A percentile compares a stretch with the other conserved stretches of the same genome.
Conservation (phyloP, 64 coral and sea anemone genomes). For the Hydrozoanthus tunicans region DNA sequence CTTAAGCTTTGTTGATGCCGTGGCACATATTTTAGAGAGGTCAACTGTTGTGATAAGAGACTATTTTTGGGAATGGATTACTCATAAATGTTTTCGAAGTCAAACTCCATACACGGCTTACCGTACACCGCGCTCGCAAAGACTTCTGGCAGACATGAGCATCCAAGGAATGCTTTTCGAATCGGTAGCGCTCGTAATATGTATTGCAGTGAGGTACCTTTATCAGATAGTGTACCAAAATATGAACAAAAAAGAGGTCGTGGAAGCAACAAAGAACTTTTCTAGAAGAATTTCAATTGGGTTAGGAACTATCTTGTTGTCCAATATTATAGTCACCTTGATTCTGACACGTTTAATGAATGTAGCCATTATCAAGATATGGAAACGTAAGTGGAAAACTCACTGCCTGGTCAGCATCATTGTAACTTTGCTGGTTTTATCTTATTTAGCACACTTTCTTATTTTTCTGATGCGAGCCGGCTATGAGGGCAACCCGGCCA, state of each 20-base stretch:
- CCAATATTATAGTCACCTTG: background rate
- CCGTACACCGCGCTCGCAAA: background rate
- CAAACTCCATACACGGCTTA: background rate
- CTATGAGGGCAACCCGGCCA: background rate
- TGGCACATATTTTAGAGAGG: background rate
- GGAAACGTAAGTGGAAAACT: constrained; percentile 6
- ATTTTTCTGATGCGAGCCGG: background rate
- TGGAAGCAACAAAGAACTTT: background rate
- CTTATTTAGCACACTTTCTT: background rate
- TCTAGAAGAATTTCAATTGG: background rate
- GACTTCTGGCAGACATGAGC: constrained; percentile 4
- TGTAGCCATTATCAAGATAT: constrained; percentile 6
- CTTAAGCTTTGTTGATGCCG: background rate
- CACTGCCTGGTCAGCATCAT: background rate
- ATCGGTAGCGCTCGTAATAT: background rate
- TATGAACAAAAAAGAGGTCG: background rate
- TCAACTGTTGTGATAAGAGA: constrained; percentile 9
- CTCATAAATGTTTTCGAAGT: background rate
- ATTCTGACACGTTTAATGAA: constrained; percentile 2
- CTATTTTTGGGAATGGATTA: background rate
- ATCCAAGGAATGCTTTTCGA: constrained; percentile 5
- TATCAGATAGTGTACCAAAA: background rate
- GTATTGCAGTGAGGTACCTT: background rate
- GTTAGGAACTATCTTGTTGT: background rate
- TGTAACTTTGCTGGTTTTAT: background rate